Conservation (phyloP, 2,113 vertebrate species). For the Oophaga pumilio region DNA sequence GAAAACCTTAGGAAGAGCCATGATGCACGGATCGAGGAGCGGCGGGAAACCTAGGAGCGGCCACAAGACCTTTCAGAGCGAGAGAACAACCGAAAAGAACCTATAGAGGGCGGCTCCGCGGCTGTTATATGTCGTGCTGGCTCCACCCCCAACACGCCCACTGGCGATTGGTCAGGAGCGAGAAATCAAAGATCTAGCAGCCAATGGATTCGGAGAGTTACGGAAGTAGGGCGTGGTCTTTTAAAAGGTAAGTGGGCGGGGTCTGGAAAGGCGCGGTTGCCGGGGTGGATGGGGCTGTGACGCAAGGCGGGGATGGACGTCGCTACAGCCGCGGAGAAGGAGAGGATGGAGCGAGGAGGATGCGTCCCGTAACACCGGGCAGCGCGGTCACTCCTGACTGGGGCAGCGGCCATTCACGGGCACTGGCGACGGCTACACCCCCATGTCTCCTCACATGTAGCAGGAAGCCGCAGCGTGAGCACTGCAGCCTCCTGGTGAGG, state of each 20-base stretch:
- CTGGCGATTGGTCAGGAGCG: background rate
- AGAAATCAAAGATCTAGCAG: background rate
- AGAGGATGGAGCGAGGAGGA: too few species aligned
- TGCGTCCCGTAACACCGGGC: too few species aligned
- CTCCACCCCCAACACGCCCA: constrained; percentile 22
- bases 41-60: background rate
- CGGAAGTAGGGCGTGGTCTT: background rate
- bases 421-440: too few species aligned
- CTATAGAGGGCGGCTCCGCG: background rate
- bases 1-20: constrained; percentile 74
- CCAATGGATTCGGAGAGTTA: background rate
- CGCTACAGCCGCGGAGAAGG: background rate
- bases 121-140: constrained; percentile 19
- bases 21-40: constrained; percentile 49
- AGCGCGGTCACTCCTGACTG: too few species aligned
- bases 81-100: constrained; percentile 48
- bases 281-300: background rate
- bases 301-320: background rate
- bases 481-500: too few species aligned
- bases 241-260: background rate
- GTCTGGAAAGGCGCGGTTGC: constrained; percentile 27
- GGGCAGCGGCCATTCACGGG: too few species aligned
- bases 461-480: too few species aligned
- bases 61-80: background rate
- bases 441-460: too few species aligned